A percentile compares a stretch with the other conserved stretches of the same genome.
phyloP scores from a whole-genome alignment of 2,888 invertebrate genomes.

The Lycia hirtaria region DNA sequence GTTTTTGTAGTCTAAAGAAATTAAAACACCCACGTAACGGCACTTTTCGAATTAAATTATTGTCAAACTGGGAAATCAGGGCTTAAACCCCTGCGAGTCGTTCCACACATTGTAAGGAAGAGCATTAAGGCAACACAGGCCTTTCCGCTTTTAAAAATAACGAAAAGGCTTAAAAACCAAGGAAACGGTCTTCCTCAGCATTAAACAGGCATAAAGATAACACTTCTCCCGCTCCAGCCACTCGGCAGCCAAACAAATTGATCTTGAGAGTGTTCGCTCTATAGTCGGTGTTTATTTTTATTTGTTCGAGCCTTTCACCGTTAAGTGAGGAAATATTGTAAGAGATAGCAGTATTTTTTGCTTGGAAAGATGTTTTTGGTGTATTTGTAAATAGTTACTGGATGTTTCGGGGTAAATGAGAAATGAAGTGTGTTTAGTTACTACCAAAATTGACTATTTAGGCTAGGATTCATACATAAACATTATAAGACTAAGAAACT shows the following conservation, averaged over 20 bases:
- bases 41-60: not conserved
- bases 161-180: slow-evolving; percentile 15
- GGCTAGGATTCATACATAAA: too few species aligned
- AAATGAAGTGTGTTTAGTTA: not conserved
- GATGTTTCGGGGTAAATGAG: slow-evolving; percentile 9
- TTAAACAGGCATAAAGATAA: slow-evolving; percentile 28
- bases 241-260: slow-evolving; percentile 25
- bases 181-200: slow-evolving; percentile 10
- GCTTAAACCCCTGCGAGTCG: not conserved
- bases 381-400: slow-evolving; percentile 1
- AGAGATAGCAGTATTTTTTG: slow-evolving; percentile 11
- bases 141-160: not conserved
- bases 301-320: slow-evolving; percentile 9
- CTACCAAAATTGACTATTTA: too few species aligned
- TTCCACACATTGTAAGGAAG: not conserved
- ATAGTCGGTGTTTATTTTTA: slow-evolving; percentile 26
- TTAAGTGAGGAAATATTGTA: slow-evolving; percentile 20
- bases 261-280: slow-evolving; percentile 27
- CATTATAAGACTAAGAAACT: too few species aligned
- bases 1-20: not conserved
- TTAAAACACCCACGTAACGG: not conserved
- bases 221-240: slow-evolving; percentile 7
- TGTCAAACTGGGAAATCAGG: not conserved
- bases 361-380: slow-evolving; percentile 2
- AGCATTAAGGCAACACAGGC: not conserved